Conservation (phyloP, 2,797 vertebrate species). For the Allochrocebus solatus region DNA sequence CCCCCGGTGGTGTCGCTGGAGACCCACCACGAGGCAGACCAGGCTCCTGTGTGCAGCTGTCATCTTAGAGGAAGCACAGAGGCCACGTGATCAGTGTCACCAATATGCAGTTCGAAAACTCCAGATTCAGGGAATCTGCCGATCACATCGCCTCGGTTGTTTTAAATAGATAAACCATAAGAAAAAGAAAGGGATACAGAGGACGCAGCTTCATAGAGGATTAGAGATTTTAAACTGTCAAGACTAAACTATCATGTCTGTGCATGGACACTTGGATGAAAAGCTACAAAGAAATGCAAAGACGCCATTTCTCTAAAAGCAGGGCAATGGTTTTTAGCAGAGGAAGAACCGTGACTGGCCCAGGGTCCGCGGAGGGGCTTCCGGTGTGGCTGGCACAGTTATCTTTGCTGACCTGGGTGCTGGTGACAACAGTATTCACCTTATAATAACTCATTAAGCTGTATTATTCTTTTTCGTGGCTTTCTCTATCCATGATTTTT, state of each 20-base stretch:
- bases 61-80: background rate
- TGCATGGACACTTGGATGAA: background rate
- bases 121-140: background rate
- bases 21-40: background rate
- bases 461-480: background rate
- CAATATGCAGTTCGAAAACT: background rate
- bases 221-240: background rate
- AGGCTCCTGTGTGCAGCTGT: background rate
- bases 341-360: background rate
- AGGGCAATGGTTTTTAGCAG: fast-evolving
- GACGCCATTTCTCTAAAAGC: background rate
- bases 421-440: background rate
- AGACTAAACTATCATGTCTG: background rate
- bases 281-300: background rate
- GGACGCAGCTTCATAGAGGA: background rate
- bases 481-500: background rate
- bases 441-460: background rate
- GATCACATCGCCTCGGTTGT: background rate
- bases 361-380: no score
- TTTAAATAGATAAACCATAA: background rate
- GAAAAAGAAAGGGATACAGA: background rate
- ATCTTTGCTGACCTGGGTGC: background rate
- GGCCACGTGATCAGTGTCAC: background rate
- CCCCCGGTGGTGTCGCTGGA: no score
- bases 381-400: background rate